Percentiles rank a stretch among this genome's conserved stretches.
Evolutionary conservation across 2,888 invertebrate species (phyloP).

Genomic region (Itoplectis maculator): DNA sequence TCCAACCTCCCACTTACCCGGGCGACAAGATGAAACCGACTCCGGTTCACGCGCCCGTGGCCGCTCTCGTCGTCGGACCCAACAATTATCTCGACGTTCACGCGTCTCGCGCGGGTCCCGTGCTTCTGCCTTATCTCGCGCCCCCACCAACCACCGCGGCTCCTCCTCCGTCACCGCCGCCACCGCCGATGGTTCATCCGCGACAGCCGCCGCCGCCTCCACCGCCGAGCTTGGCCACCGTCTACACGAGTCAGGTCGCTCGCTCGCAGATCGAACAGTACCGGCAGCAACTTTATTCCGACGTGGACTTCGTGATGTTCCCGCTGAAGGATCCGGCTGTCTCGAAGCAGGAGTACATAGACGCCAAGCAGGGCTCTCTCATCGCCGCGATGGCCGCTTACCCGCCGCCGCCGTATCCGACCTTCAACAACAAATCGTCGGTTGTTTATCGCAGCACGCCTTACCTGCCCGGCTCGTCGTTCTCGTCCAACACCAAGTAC

Average conservation of each 20-base stretch:
- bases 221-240: slow-evolving; percentile 89
- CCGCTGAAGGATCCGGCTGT: slow-evolving; percentile 95
- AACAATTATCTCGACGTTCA: slow-evolving; percentile 88
- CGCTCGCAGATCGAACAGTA: slow-evolving; percentile 94
- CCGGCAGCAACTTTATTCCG: slow-evolving; percentile 95
- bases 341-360: slow-evolving; percentile 95
- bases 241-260: slow-evolving; percentile 89
- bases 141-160: slow-evolving; percentile 88
- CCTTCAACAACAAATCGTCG: slow-evolving; percentile 87
- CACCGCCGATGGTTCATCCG: slow-evolving; percentile 86
- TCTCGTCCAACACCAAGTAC: slow-evolving; percentile 87
- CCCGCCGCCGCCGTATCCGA: slow-evolving; percentile 86
- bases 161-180: slow-evolving; percentile 88
- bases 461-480: slow-evolving; percentile 88
- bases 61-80: slow-evolving; percentile 87
- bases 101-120: slow-evolving; percentile 85
- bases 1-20: slow-evolving; percentile 84
- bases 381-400: slow-evolving; percentile 87
- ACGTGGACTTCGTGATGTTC: slow-evolving; percentile 96
- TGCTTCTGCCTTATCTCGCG: slow-evolving; percentile 85
- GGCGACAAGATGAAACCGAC: slow-evolving; percentile 85
- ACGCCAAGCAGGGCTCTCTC: slow-evolving; percentile 93
- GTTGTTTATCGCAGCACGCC: slow-evolving; percentile 94
- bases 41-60: slow-evolving; percentile 84
- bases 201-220: slow-evolving; percentile 75